Base-by-base conservation (phyloP, 2,888 invertebrate genomes). In the Epirrhoe tristata region DNA sequence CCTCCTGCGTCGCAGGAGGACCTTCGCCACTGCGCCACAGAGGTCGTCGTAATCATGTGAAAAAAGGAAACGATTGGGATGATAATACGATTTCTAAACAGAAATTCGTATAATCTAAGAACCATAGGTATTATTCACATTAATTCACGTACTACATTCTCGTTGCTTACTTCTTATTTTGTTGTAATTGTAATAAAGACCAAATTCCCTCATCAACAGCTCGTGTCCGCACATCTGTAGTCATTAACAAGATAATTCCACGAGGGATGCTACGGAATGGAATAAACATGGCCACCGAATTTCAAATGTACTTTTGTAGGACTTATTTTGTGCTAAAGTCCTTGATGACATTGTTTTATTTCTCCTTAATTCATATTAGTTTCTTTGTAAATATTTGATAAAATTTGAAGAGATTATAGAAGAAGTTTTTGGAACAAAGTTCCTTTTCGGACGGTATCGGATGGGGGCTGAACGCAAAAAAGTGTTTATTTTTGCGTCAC, bases 171-270 rank as follows among this genome's bases (percentile, higher is more conserved):
- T n/a, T 66, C 14, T 63, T 54, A 48, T 58, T 54, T 46, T 43
- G 32, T 31, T 57, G 70, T 62, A 66, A 66, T 31, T 57, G 70
- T 62, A 66, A 66, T 74, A 74, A 72, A 76, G 74, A 74, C 32
- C 48, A 66, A 58, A 65, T 59, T 71, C 5, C 43, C 39, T 36
- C 16, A 32, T 53, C 14, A 58, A 66, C 59, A 69, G 58, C 48
- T 66, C 65, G 64, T 70, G 72, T 63, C 65, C 75, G 70, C 77
- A 81, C 80, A 78, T 83, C 80, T 83, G 82, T 83, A 77, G 72
- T 74, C 78, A 79, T 83, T 86, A 85, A 86, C 83, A 82, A 83
- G 82, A 83, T 83, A 81, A 84, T 81, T 77, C 81, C 86, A 80
- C 75, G 12, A 74, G 84, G 86, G 78, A 83, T 77, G 78, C 71